A percentile compares a stretch with the other conserved stretches of the same genome.
These are phyloP conservation scores for Hypolimnas misippus DNA, from an alignment of 2,888 invertebrate genomes.

Conservation along the genomic window DNA sequence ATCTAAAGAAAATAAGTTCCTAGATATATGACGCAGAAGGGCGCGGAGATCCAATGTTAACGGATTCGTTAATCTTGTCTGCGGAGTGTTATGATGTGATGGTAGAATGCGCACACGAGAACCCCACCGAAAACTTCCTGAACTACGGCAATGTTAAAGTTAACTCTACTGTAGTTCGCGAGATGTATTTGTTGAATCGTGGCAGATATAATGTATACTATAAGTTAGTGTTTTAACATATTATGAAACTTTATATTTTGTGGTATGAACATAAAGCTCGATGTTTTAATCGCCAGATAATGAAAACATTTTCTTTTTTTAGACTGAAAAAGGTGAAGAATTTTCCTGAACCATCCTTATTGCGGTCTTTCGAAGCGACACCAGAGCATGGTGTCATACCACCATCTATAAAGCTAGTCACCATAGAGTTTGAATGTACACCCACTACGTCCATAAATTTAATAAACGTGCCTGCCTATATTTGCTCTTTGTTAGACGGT, in stretches of 20 bases:
- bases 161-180: conserved; percentile 67
- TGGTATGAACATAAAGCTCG: too few species aligned
- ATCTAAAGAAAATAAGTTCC: background rate
- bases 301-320: too few species aligned
- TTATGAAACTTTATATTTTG: too few species aligned
- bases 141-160: conserved; percentile 85
- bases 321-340: conserved; percentile 77
- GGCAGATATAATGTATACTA: conserved; percentile 84
- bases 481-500: conserved; percentile 72
- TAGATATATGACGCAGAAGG: conserved; percentile 76
- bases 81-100: conserved; percentile 86
- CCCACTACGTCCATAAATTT: conserved; percentile 74
- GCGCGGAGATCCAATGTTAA: conserved; percentile 71
- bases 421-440: conserved; percentile 70
- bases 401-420: conserved; percentile 55
- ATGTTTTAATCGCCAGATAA: too few species aligned
- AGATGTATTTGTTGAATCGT: conserved; percentile 81
- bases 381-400: conserved; percentile 69
- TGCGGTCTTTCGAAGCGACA: conserved; percentile 64
- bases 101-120: conserved; percentile 79
- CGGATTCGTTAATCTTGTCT: conserved; percentile 69
- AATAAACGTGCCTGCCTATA: conserved; percentile 69
- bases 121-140: conserved; percentile 69
- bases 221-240: conserved; percentile 63
- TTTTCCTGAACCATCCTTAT: conserved; percentile 71